Percentiles rank a stretch among this genome's conserved stretches.
Evolutionary conservation across 1,140 invertebrate species (phyloP).

Genomic region (Bombus sylvicola): DNA sequence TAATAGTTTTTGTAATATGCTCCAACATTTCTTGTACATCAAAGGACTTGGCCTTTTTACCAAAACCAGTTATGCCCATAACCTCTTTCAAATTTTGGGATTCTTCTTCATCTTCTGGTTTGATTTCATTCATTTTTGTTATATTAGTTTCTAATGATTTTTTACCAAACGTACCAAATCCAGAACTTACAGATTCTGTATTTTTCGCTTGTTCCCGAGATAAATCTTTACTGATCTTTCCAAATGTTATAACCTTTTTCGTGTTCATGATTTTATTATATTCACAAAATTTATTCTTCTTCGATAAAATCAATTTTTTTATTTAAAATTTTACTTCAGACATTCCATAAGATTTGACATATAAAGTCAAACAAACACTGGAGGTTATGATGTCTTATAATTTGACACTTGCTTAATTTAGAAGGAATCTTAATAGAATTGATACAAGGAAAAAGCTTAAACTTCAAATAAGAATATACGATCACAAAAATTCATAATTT

Average conservation of each 20-base stretch:
- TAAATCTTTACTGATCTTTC: constrained; percentile 82
- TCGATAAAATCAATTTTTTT: not conserved
- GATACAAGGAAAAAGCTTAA: no score
- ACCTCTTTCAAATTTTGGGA: constrained; percentile 86
- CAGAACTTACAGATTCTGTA: constrained; percentile 71
- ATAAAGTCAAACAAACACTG: not conserved
- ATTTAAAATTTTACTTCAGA: not conserved
- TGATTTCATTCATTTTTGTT: constrained; percentile 85
- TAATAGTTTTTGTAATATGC: constrained; percentile 78
- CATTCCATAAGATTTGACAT: not conserved
- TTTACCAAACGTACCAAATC: constrained; percentile 86
- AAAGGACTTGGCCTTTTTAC: constrained; percentile 90
- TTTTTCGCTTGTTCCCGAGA: constrained; percentile 67
- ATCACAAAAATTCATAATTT: no score
- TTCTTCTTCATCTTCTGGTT: constrained; percentile 86
- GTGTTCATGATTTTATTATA: constrained; percentile 45
- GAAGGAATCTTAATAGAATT: no score
- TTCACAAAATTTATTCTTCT: not conserved
- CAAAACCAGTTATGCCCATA: constrained; percentile 90
- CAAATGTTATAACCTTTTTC: constrained; percentile 83
- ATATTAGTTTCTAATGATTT: constrained; percentile 77
- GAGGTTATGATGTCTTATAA: not conserved
- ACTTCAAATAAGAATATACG: no score
- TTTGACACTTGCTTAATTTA: no score
- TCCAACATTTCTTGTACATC: constrained; percentile 85